Conservation (phyloP, 2,797 vertebrate genomes). For the Chrosomus eos region DNA sequence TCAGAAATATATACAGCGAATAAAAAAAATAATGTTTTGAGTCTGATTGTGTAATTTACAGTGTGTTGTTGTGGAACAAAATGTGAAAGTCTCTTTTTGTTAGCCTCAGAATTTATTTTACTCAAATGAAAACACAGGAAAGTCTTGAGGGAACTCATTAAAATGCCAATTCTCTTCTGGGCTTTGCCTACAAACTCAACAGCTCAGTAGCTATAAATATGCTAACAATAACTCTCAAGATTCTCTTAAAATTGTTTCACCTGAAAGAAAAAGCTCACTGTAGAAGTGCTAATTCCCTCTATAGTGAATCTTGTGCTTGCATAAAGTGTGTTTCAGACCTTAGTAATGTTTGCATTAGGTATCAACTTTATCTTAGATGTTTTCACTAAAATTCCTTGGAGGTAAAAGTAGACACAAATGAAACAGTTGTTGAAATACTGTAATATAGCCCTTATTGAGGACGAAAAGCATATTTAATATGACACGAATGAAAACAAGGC, state of each 20-base stretch:
- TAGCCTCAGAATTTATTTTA: background rate
- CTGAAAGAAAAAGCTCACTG: background rate
- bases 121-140: no score
- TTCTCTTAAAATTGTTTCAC: background rate
- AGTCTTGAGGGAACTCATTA: background rate
- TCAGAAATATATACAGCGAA: background rate
- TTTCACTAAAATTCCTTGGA: background rate
- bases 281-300: background rate
- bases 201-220: background rate
- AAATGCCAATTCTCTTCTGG: background rate
- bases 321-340: background rate
- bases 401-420: background rate
- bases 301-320: background rate
- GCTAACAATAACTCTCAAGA: background rate
- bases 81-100: background rate
- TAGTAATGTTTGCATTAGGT: constrained; percentile 11
- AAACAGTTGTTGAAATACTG: background rate
- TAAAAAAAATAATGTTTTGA: background rate
- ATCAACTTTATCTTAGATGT: background rate
- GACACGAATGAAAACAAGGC: background rate
- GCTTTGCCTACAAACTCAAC: background rate
- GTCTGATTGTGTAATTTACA: background rate
- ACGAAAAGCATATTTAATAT: background rate
- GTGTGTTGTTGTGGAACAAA: background rate
- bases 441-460: background rate